Conservation (phyloP, 1,140 invertebrate genomes). For the Drosophila nannoptera region DNA sequence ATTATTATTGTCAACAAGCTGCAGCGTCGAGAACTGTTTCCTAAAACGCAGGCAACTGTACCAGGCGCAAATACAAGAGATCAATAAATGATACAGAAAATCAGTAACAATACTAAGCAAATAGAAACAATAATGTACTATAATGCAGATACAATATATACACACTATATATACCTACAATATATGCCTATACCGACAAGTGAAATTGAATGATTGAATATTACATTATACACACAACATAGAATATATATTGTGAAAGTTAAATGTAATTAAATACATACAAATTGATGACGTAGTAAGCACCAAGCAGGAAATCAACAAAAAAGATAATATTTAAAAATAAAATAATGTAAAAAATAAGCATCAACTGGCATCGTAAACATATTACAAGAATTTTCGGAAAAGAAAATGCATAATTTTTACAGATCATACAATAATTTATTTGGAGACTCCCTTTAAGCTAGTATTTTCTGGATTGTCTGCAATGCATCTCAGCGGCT, state of each 20-base stretch:
- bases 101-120: constrained; percentile 73
- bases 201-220: constrained; percentile 63
- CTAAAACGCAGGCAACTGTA: constrained; percentile 65
- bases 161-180: constrained; percentile 75
- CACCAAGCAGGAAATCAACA: constrained; percentile 73
- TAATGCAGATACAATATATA: constrained; percentile 74
- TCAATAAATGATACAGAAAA: constrained; percentile 34
- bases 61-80: constrained; percentile 32
- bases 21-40: constrained; percentile 54
- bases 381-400: constrained; percentile 1
- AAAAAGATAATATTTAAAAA: constrained; percentile 22
- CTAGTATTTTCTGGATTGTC: too few relatives aligned
- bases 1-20: constrained; percentile 49
- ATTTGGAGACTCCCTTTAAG: not conserved
- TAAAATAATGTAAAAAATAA: constrained; percentile 1
- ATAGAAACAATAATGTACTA: constrained; percentile 78
- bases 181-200: constrained; percentile 72
- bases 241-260: constrained; percentile 69
- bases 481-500: too few relatives aligned
- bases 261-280: constrained; percentile 66
- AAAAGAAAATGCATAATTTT: too few relatives aligned
- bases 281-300: constrained; percentile 72
- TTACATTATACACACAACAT: constrained; percentile 51
- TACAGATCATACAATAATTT: not conserved
- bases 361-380: constrained; percentile 2